Conservation (phyloP, 2,113 vertebrate species). For the Gopherus evgoodei region DNA sequence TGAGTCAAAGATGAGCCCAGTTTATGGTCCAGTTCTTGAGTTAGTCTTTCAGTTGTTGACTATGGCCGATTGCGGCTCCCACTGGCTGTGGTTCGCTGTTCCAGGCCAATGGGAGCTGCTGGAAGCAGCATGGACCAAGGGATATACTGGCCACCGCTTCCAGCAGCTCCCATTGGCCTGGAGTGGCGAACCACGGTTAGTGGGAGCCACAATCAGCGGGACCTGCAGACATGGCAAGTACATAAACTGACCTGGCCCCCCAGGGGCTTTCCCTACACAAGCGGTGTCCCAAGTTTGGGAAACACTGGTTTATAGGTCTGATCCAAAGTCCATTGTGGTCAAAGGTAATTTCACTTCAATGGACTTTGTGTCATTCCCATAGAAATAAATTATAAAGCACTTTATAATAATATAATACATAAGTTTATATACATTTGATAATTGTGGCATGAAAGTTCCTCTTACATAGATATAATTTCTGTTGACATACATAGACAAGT, state of each 20-base stretch:
- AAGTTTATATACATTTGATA: not conserved
- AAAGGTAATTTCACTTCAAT: not conserved
- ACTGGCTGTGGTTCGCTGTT: no score
- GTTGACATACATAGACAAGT: not conserved
- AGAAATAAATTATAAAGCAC: not conserved
- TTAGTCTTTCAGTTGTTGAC: not conserved
- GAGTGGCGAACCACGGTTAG: no score
- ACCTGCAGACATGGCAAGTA: no score
- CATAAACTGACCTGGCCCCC: no score
- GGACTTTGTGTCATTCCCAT: not conserved
- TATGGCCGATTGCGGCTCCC: not conserved
- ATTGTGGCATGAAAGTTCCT: not conserved
- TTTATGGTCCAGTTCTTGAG: not conserved
- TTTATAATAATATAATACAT: not conserved
- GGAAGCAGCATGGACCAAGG: no score
- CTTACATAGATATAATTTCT: not conserved
- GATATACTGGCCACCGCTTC: no score
- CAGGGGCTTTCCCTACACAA: no score
- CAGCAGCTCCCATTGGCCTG: no score
- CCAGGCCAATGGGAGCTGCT: no score
- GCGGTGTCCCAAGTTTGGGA: no score
- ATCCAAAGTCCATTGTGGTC: not conserved
- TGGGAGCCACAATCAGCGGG: no score
- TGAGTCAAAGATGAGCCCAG: not conserved
- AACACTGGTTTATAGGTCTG: not conserved